Base-by-base conservation (phyloP, 1,140 invertebrate species). In the Ephestia elutella region DNA sequence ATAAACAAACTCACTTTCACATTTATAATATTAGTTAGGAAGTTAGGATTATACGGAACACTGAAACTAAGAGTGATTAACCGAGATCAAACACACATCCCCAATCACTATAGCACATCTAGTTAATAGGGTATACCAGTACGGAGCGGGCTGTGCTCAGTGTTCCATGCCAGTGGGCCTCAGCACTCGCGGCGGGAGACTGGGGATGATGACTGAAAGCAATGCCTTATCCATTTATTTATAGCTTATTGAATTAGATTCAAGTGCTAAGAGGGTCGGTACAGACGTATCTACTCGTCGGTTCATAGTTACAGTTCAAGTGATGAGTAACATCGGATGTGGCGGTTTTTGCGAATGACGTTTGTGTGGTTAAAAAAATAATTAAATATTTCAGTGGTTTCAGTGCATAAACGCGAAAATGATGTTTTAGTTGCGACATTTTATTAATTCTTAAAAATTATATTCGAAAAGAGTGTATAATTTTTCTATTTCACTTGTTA, bases 101-200 rank as follows among this genome's bases (percentile, higher is more conserved):
- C 50, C 53, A 32, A 59, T 48, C 21, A 56, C 48, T 62, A 62
- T 63, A 54, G 20, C 44, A 53, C 35, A 50, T 51, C 54, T 57
- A 50, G 38, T 57, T 49, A 35, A 56, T 51, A 64, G 61, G 63
- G 65, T 64, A 68, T 57, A 65, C 51, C 65, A 71, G 70, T 73
- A 5, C 63, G 73, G 69, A 61, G 71, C 55, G 67, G 68, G 68
- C 68, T 71, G 79, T 87, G 85, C 66, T 82, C 79, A 85, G 50
- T 87, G 85, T 86, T 87, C 85, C 85, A 80, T 56, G 58, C 75
- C 81, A 87, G 73, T 87, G 85, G 66, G 56, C 73, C 70, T 73
- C 81, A 82, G 78, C 82, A 80, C 66, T 71, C 73, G 72, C 72
- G 70, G 73, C 74, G 76, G 65, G 21, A 57, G 49, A 73, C 70